Evolutionary conservation across 2,888 invertebrate species (phyloP).

Genomic region (Ophonus ardosiacus): DNA sequence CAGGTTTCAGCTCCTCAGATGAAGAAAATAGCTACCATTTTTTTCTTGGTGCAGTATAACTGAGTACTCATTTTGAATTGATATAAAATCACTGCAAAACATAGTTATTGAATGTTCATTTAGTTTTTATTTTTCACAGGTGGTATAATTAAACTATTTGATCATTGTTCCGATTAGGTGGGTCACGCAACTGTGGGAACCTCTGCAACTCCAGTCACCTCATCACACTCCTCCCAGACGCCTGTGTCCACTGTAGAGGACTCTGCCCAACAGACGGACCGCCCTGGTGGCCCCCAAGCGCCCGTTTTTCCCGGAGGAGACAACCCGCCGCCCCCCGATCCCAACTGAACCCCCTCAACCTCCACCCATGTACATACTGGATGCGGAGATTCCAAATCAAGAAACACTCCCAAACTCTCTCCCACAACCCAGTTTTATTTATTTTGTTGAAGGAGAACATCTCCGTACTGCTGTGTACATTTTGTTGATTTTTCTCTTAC

Average conservation of each 20-base stretch:
- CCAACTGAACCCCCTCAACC: background rate
- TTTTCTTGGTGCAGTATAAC: no score
- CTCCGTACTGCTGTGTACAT: constrained; percentile 61
- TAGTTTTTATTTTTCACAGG: background rate
- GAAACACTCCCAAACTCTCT: background rate
- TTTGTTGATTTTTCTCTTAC: constrained; percentile 62
- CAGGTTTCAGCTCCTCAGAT: no score
- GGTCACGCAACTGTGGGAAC: constrained; percentile 71
- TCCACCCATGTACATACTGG: constrained; percentile 14
- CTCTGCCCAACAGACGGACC: constrained; percentile 71
- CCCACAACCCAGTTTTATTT: constrained; percentile 20
- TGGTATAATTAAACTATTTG: background rate
- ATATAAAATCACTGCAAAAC: no score
- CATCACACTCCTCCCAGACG: constrained; percentile 74
- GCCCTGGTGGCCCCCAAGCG: constrained; percentile 40
- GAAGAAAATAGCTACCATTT: no score
- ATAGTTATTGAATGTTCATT: no score
- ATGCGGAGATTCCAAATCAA: background rate
- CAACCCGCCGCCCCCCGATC: background rate
- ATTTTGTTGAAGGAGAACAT: constrained; percentile 25
- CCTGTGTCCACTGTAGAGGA: constrained; percentile 71
- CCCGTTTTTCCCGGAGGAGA: background rate
- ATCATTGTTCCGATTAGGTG: background rate
- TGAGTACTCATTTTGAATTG: no score
- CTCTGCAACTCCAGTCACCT: constrained; percentile 72